Evolutionary conservation across 2,888 invertebrate species (phyloP).

Genomic region (Rhagonycha lutea): DNA sequence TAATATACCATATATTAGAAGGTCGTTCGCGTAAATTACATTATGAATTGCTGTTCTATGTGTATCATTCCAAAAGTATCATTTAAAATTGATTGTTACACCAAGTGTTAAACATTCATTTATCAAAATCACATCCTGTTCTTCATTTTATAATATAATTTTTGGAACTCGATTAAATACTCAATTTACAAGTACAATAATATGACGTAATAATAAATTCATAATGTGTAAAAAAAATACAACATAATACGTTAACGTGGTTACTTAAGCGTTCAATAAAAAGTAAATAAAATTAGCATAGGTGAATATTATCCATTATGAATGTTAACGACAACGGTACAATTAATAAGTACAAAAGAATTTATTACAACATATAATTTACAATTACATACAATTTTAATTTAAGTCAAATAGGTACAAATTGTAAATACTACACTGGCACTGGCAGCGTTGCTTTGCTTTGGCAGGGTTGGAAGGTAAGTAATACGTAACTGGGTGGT

Average conservation of each 20-base stretch:
- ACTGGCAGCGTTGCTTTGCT: background rate
- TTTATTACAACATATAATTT: background rate
- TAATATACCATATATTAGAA: conserved; percentile 6
- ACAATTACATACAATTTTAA: background rate
- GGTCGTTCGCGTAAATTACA: conserved; percentile 6
- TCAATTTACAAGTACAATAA: background rate
- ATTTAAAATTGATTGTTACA: background rate
- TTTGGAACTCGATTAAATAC: background rate
- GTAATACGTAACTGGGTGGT: no score
- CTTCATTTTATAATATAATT: background rate
- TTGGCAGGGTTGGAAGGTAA: no score
- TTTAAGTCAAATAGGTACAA: background rate
- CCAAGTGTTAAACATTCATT: background rate
- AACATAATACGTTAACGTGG: background rate
- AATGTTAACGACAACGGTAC: background rate
- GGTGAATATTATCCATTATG: background rate
- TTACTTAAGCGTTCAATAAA: background rate
- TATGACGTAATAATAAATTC: background rate
- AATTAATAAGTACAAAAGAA: background rate
- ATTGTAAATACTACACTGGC: background rate
- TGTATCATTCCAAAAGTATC: background rate
- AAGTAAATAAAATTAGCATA: background rate
- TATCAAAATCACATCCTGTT: background rate
- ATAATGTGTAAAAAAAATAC: background rate
- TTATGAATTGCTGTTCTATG: background rate